phyloP scores from a whole-genome alignment of 2,113 vertebrate genomes.

The Conger conger region DNA sequence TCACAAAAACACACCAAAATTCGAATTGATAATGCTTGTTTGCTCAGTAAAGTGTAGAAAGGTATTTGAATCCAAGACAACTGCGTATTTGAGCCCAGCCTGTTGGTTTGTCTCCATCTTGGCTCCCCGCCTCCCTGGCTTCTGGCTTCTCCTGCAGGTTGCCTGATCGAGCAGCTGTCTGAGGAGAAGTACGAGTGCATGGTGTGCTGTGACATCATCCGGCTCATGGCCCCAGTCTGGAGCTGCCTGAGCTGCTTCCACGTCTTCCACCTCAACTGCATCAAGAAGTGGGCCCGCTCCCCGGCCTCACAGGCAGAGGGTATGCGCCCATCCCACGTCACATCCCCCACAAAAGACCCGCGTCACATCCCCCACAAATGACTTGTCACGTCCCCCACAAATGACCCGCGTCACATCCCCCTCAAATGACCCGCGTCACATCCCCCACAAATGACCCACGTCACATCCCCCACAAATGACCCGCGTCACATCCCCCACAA shows the following conservation, averaged over 20 bases:
- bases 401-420: too few relatives aligned
- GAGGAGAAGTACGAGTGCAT: conserved; percentile 98
- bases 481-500: neutral
- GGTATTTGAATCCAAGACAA: too few relatives aligned
- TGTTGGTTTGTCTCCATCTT: neutral
- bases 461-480: too few relatives aligned
- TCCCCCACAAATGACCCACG: neutral
- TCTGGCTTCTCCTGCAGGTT: conserved; percentile 66
- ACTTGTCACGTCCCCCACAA: too few relatives aligned
- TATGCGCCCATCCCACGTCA: conserved; percentile 46
- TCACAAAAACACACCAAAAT: too few relatives aligned
- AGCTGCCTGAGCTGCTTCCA: conserved; percentile 96
- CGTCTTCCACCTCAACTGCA: conserved; percentile 94
- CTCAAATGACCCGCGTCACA: too few relatives aligned
- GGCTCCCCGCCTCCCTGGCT: neutral
- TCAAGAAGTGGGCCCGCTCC: conserved; percentile 97
- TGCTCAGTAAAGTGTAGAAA: too few relatives aligned
- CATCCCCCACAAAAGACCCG: neutral
- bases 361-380: too few relatives aligned
- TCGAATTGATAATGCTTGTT: too few relatives aligned
- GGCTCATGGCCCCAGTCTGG: conserved; percentile 88
- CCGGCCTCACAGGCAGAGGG: conserved; percentile 94
- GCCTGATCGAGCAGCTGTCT: conserved; percentile 91
- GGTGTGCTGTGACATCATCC: conserved; percentile 94
- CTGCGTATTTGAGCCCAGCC: too few relatives aligned